Conservation (phyloP, 30 jellyfish, hydroid and myxozoan species). For the Nemopilema nomurai region DNA sequence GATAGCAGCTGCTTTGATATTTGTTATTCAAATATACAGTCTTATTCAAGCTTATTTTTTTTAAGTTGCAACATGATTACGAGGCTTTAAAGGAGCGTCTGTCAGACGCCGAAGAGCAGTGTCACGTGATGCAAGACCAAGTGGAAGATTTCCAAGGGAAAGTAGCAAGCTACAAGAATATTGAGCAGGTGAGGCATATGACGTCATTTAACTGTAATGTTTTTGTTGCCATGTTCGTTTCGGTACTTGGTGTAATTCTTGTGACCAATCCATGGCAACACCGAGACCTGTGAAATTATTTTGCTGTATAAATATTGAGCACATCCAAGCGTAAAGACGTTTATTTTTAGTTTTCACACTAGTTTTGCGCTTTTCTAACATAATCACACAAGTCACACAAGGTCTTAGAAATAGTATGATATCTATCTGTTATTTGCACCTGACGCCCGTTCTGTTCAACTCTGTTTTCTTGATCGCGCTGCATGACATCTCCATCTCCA, state of each 20-base stretch:
- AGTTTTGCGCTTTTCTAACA: too few relatives aligned
- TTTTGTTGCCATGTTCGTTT: background rate
- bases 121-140: conserved; percentile 53
- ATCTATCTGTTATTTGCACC: too few relatives aligned
- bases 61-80: conserved; percentile 54
- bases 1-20: background rate
- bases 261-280: background rate
- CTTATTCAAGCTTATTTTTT: background rate
- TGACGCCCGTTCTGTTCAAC: too few relatives aligned
- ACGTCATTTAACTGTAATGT: too few relatives aligned
- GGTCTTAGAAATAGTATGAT: too few relatives aligned
- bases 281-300: background rate
- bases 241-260: background rate
- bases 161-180: conserved; percentile 27
- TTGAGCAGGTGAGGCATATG: conserved; percentile 67
- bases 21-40: background rate
- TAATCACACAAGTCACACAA: too few relatives aligned
- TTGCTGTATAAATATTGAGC: too few relatives aligned
- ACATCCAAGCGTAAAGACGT: too few relatives aligned
- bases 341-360: too few relatives aligned
- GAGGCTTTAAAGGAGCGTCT: conserved; percentile 38
- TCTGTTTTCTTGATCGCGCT: too few relatives aligned
- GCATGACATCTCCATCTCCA: too few relatives aligned
- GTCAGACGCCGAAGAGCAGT: conserved; percentile 45
- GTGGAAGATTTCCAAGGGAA: conserved; percentile 48